Conservation (phyloP, 2,113 vertebrate genomes). For the Pavo muticus region DNA sequence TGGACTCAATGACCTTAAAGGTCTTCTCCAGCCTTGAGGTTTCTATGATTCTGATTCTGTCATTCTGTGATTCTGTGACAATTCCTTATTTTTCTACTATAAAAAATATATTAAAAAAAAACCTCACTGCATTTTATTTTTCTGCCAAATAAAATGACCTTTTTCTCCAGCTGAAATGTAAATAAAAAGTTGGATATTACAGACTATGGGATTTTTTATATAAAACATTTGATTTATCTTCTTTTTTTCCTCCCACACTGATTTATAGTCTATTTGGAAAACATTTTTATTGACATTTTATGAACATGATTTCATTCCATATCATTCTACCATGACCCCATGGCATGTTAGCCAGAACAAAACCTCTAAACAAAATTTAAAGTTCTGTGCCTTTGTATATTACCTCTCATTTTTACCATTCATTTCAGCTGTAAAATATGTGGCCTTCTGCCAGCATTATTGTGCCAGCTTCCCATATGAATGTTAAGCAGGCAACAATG, state of each 20-base stretch:
- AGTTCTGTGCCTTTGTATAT: constrained; percentile 42
- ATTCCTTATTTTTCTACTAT: neutral
- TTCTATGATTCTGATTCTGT: neutral
- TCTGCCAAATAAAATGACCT: neutral
- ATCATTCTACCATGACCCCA: neutral
- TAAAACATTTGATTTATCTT: neutral
- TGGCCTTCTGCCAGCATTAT: constrained; percentile 68
- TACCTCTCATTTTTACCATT: constrained; percentile 59
- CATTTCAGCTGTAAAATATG: constrained; percentile 69
- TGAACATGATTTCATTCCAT: neutral
- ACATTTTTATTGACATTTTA: constrained; percentile 28
- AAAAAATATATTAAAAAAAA: neutral
- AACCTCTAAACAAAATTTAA: constrained; percentile 56
- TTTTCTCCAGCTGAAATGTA: neutral
- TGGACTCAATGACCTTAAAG: too few species aligned
- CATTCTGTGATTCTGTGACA: neutral
- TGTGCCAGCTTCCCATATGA: constrained; percentile 72
- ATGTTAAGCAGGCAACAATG: constrained; percentile 81
- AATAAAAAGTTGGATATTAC: neutral
- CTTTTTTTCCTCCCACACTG: neutral
- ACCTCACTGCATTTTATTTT: neutral
- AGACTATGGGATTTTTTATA: neutral
- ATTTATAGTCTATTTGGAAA: constrained; percentile 21
- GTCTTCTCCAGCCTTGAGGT: neutral
- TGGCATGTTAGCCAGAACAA: constrained; percentile 11